Percentiles rank a stretch among this genome's conserved stretches.
These are phyloP conservation scores for Morone saxatilis DNA, from an alignment of 2,113 vertebrate species.

Conservation along the genomic window DNA sequence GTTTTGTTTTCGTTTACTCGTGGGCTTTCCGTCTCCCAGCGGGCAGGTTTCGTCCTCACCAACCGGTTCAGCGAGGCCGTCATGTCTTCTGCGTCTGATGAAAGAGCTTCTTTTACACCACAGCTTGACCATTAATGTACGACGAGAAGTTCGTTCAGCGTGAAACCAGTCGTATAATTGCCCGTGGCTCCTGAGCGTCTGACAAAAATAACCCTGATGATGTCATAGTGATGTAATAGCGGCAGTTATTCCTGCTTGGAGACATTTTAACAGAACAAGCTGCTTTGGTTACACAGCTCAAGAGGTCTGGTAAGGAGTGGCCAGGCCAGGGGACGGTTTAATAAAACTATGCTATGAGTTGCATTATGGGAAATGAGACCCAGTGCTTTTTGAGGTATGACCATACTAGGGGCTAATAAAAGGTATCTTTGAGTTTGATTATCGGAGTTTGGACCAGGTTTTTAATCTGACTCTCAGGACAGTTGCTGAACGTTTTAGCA, in stretches of 20 bases:
- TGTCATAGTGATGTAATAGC: background rate
- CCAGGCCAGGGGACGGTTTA: background rate
- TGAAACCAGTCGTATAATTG: too few relatives aligned
- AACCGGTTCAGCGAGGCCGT: background rate
- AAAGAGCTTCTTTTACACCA: too few relatives aligned
- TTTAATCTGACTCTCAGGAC: too few relatives aligned
- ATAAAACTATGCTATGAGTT: background rate
- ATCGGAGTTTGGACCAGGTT: too few relatives aligned
- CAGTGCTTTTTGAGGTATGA: too few relatives aligned
- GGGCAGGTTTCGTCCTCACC: background rate
- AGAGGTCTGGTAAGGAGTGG: too few relatives aligned
- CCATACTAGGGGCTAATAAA: background rate
- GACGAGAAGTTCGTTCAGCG: too few relatives aligned
- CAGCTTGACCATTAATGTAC: too few relatives aligned
- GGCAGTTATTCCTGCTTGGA: background rate
- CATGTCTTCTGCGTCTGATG: background rate
- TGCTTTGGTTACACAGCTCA: too few relatives aligned
- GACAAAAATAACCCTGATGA: background rate
- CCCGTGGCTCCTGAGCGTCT: too few relatives aligned
- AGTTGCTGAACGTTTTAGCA: too few relatives aligned
- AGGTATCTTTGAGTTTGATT: too few relatives aligned
- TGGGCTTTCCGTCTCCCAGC: background rate
- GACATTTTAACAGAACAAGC: background rate
- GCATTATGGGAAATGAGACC: background rate
- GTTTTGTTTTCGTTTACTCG: conserved; percentile 27